Percentiles rank a stretch among this genome's conserved stretches.
These are phyloP conservation scores for Balanococcus diminutus DNA, from an alignment of 2,888 invertebrate species.

Conservation along the genomic window DNA sequence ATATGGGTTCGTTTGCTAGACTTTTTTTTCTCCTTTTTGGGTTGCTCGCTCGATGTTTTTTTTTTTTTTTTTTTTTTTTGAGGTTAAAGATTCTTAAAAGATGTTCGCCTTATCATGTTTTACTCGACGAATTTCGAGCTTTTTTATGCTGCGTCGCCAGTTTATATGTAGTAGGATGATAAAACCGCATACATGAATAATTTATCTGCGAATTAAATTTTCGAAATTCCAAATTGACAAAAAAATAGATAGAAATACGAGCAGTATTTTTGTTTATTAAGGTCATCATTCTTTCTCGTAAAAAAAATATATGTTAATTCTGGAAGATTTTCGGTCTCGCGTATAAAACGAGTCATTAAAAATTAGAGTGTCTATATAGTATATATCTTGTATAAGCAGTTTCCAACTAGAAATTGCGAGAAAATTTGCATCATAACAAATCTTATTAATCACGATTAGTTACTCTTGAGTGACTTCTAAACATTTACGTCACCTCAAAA, in stretches of 20 bases:
- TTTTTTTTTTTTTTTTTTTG: neutral
- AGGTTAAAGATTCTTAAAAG: neutral
- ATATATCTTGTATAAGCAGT: neutral
- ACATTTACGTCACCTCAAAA: slow-evolving; percentile 31
- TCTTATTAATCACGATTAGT: slow-evolving; percentile 48
- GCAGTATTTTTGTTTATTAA: too few species aligned
- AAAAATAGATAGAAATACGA: too few species aligned
- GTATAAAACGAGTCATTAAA: neutral
- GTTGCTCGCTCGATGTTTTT: neutral
- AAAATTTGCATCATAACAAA: slow-evolving; percentile 43
- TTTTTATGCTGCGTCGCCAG: neutral
- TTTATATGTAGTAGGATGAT: neutral
- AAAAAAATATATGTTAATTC: too few species aligned
- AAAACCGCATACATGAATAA: too few species aligned
- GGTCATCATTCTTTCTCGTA: too few species aligned
- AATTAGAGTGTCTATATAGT: neutral
- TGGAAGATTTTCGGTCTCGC: too few species aligned
- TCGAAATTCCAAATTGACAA: too few species aligned
- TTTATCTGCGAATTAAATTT: too few species aligned
- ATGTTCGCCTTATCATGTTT: neutral
- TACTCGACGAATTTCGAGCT: neutral
- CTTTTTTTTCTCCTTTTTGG: too few species aligned
- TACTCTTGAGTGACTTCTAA: slow-evolving; percentile 29
- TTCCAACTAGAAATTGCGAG: neutral
- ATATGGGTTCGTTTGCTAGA: slow-evolving; percentile 8